A percentile compares a stretch with the other conserved stretches of the same genome.
These are phyloP conservation scores for Enteromius anoplus DNA, from an alignment of 2,797 vertebrate genomes.

Conservation along the genomic window DNA sequence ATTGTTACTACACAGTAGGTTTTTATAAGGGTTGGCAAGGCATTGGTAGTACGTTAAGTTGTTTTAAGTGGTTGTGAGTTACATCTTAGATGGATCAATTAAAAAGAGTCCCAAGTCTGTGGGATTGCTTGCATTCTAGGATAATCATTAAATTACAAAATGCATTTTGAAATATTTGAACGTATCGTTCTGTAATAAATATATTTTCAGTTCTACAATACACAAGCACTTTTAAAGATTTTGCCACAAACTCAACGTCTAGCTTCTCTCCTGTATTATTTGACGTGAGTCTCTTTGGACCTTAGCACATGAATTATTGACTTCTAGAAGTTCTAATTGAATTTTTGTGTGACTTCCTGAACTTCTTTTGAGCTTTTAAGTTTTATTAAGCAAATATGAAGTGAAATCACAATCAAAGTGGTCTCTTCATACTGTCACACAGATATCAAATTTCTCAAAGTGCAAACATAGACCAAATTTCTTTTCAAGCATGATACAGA, in stretches of 20 bases:
- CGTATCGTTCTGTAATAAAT: neutral
- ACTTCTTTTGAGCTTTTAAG: neutral
- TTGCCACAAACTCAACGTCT: neutral
- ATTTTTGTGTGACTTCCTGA: neutral
- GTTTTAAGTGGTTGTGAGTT: neutral
- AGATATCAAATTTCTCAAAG: neutral
- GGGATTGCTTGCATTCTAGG: neutral
- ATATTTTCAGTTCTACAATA: neutral
- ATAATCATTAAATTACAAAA: neutral
- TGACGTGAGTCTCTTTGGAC: neutral
- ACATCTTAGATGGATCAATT: neutral
- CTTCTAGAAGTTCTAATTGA: neutral
- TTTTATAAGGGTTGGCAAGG: neutral
- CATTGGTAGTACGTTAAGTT: neutral
- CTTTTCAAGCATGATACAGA: neutral
- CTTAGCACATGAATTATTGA: neutral
- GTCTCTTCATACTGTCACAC: neutral
- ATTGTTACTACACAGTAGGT: neutral
- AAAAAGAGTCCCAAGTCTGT: neutral
- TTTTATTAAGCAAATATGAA: neutral
- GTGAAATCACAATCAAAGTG: neutral
- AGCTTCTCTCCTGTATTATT: neutral
- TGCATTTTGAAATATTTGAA: neutral
- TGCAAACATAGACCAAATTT: neutral
- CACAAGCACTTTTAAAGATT: neutral